Evolutionary conservation across 2,888 invertebrate species (phyloP).

Genomic region (Diaprepes abbreviatus): DNA sequence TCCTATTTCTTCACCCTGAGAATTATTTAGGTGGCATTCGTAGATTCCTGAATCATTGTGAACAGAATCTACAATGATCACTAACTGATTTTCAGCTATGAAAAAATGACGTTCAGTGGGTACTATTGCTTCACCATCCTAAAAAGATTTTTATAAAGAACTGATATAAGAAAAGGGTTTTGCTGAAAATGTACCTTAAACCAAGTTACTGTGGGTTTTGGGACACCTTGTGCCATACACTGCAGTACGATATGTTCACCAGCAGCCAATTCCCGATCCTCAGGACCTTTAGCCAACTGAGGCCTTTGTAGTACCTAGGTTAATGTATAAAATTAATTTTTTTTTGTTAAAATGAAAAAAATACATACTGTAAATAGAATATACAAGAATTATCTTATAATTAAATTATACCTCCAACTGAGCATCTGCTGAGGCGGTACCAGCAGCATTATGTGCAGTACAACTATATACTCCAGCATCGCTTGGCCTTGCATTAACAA

Average conservation of each 20-base stretch:
- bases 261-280: conserved; percentile 83
- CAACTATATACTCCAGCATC: conserved; percentile 96
- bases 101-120: conserved; percentile 88
- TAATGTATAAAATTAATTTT: too few relatives aligned
- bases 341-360: too few relatives aligned
- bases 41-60: conserved; percentile 87
- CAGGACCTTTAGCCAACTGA: conserved; percentile 87
- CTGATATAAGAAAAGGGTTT: background rate
- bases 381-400: background rate
- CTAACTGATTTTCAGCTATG: conserved; percentile 87
- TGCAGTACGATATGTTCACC: conserved; percentile 90
- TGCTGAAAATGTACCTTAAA: conserved; percentile 66
- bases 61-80: conserved; percentile 88
- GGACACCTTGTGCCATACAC: conserved; percentile 89
- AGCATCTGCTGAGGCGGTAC: conserved; percentile 88
- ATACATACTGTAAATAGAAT: too few relatives aligned
- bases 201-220: conserved; percentile 87
- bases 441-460: conserved; percentile 91
- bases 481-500: conserved; percentile 88
- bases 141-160: background rate
- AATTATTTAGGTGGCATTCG: conserved; percentile 91
- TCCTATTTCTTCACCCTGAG: conserved; percentile 82
- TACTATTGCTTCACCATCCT: conserved; percentile 82
- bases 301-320: conserved; percentile 74
- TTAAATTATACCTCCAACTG: conserved; percentile 77